Evolutionary conservation across 2,888 invertebrate genomes (phyloP), one percentile per base, ranked within the genome.

Genomic region (Dynastes tityus): DNA sequence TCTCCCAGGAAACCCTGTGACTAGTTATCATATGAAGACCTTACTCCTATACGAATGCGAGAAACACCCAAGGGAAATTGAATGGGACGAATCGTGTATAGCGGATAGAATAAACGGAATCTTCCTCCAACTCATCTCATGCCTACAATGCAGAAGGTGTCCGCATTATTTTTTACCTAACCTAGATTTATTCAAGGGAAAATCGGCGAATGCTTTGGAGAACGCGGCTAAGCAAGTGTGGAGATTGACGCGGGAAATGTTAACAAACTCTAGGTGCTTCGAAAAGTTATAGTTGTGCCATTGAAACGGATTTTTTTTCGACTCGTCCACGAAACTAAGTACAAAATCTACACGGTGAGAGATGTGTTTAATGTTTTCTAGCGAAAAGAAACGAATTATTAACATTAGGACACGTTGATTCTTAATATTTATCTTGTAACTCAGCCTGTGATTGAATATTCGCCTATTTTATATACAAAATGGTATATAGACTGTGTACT

Each of bases 161-260:
- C 97, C 97, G 37, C 98, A 98, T 89, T 98, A 98, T 88, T 98
- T 98, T 90, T 91, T 98, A 79, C 97, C 98, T 13, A 95, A 95
- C 85, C 92, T 98, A 85, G 98, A 98, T 89, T 90, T 98, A 81
- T 97, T 98, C 89, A 96, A 96, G 88, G 97, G 97, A 79, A 97
- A 97, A 88, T 95, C 96, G 45, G 94, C 96, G 79, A 94, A 95
- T 85, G 94, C 96, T 1, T 90, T 98, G 85, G 98, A 98, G 89
- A 96, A 96, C 89, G 97, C 97, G 5, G 96, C 97, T 71, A 97
- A 97, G 89, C 96, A 97, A 88, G 95, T 96, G 83, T 98, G 98
- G 98, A 91, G 96, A 86, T 92, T 98, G 78, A 95, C 97, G 11
- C 89, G 98, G 79, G 97, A 97, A 89, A 94, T 98, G 89, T 91